Conservation (phyloP, 2,113 vertebrate genomes). For the Alethe diademata region DNA sequence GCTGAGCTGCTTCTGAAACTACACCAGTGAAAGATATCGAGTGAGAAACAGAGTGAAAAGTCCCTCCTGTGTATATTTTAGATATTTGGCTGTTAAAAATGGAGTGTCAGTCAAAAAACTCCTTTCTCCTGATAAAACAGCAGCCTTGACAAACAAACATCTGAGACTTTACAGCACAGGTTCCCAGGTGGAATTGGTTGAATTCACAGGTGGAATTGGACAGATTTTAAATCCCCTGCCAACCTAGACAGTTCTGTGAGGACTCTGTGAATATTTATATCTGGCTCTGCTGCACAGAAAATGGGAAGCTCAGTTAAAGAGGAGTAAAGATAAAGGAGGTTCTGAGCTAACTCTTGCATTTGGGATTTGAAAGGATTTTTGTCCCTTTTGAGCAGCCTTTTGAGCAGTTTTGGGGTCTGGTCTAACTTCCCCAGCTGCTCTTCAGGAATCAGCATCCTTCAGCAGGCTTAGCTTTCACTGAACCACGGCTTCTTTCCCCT, state of each 20-base stretch:
- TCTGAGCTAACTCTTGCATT: background rate
- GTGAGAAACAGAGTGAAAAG: background rate
- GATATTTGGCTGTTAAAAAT: background rate
- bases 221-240: background rate
- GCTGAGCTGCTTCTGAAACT: background rate
- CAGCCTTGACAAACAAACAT: background rate
- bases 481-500: background rate
- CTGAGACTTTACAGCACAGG: background rate
- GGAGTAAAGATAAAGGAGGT: background rate
- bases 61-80: background rate
- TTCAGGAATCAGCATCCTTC: background rate
- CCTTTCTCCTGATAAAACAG: background rate
- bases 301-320: background rate
- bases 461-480: background rate
- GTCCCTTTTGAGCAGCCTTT: background rate
- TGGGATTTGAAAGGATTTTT: background rate
- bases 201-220: background rate
- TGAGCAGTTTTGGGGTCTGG: background rate
- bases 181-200: background rate
- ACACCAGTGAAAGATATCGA: background rate
- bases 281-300: background rate
- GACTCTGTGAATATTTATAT: background rate
- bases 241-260: background rate
- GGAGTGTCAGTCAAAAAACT: background rate
- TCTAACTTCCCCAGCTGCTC: background rate